A percentile compares a stretch with the other conserved stretches of the same genome.
Conservation (phyloP, 2,797 vertebrate genomes). For the Gorsachius magnificus region DNA sequence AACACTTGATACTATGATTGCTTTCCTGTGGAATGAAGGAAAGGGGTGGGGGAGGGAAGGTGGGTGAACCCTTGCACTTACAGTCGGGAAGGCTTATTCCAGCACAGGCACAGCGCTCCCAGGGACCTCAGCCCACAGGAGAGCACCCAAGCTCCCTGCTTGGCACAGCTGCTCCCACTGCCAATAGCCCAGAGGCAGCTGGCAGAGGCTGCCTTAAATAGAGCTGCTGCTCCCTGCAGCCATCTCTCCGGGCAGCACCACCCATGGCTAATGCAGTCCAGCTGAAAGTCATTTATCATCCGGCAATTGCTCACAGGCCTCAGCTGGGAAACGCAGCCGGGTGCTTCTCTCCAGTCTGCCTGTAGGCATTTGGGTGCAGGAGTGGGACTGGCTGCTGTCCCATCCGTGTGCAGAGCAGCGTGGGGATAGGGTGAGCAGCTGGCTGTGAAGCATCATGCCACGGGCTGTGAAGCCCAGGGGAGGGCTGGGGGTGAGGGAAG, state of each 20-base stretch:
- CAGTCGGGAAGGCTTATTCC: not conserved
- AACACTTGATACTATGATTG: conserved; percentile 62
- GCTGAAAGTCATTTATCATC: not conserved
- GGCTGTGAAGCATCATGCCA: accelerated
- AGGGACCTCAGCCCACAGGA: not conserved
- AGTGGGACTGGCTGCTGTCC: not conserved
- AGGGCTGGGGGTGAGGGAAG: not conserved
- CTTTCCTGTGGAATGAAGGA: conserved; percentile 27
- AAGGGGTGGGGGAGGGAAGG: not conserved
- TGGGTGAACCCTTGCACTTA: not conserved
- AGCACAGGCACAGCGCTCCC: not conserved
- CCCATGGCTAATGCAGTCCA: conserved; percentile 49
- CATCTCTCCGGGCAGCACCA: conserved; percentile 28
- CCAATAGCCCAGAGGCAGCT: not conserved
- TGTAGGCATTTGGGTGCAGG: not conserved
- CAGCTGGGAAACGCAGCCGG: not conserved
- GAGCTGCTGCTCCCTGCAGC: conserved; percentile 6
- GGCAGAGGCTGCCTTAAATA: not conserved
- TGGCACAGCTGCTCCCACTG: accelerated
- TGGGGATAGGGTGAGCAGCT: accelerated
- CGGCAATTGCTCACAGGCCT: not conserved
- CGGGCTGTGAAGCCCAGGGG: not conserved
- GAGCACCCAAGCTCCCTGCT: accelerated
- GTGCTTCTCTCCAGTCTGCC: not conserved
- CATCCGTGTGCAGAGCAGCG: accelerated